These are phyloP conservation scores for Sicus ferrugineus DNA, from an alignment of 2,888 invertebrate genomes.

Conservation along the genomic window DNA sequence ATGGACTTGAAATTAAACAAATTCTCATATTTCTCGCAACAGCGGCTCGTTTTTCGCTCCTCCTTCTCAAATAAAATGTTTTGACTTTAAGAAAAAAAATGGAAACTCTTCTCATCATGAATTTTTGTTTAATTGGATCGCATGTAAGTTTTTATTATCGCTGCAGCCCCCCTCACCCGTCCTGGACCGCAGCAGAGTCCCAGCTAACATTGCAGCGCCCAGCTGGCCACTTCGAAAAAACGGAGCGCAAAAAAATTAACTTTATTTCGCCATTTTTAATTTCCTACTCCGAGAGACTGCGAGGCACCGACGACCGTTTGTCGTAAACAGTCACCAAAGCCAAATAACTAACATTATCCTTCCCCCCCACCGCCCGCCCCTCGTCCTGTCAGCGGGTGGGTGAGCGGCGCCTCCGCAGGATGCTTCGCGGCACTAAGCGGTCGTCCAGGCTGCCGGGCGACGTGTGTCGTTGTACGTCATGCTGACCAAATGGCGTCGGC, in stretches of 20 bases:
- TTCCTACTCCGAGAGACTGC: conserved; percentile 54
- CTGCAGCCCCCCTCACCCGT: neutral
- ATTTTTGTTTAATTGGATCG: conserved; percentile 31
- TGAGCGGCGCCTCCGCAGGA: neutral
- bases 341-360: conserved; percentile 56
- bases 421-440: neutral
- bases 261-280: conserved; percentile 63
- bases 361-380: neutral
- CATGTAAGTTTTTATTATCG: conserved; percentile 31
- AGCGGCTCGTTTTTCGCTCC: too few relatives aligned
- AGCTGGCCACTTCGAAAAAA: neutral
- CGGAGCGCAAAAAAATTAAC: conserved; percentile 48
- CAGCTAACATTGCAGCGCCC: neutral
- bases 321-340: conserved; percentile 61
- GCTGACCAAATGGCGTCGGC: conserved; percentile 23
- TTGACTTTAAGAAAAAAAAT: neutral
- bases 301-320: conserved; percentile 51
- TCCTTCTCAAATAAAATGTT: too few relatives aligned
- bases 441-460: neutral
- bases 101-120: conserved; percentile 21
- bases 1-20: too few relatives aligned
- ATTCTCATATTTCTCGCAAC: too few relatives aligned
- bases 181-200: neutral
- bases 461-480: neutral
- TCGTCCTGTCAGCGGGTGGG: neutral